phyloP scores from a whole-genome alignment of 2,113 vertebrate genomes.

The Gadus chalcogrammus region DNA sequence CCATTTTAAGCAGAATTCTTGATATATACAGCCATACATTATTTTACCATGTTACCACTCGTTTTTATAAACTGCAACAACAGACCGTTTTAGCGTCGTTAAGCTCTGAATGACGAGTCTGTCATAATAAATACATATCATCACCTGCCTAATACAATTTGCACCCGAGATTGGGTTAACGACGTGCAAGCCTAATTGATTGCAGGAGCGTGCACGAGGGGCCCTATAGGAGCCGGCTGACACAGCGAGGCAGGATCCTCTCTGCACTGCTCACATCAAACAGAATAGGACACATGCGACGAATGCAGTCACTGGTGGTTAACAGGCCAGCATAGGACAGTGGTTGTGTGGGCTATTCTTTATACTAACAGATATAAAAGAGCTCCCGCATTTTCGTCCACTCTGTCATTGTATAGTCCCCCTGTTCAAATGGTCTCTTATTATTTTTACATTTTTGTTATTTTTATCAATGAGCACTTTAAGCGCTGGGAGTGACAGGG shows the following conservation, averaged over 20 bases:
- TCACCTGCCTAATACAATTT: too few species aligned
- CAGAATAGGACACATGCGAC: slow-evolving; percentile 38
- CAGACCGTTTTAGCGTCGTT: too few species aligned
- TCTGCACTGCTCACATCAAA: slow-evolving; percentile 33
- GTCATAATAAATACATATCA: too few species aligned
- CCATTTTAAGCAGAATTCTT: too few species aligned
- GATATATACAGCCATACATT: too few species aligned
- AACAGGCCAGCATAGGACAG: neutral
- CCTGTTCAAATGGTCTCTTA: neutral
- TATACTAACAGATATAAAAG: neutral
- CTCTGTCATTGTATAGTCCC: neutral
- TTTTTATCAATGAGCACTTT: slow-evolving; percentile 47
- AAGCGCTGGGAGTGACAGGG: slow-evolving; percentile 46
- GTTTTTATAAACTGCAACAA: too few species aligned
- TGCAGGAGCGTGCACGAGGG: slow-evolving; percentile 18
- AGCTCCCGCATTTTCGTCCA: neutral
- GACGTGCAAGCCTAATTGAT: slow-evolving; percentile 21
- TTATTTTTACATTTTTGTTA: neutral
- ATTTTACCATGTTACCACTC: too few species aligned
- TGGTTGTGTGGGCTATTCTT: neutral
- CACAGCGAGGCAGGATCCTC: slow-evolving; percentile 21
- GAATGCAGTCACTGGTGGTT: neutral
- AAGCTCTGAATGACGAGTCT: too few species aligned
- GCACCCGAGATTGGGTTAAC: slow-evolving; percentile 8
- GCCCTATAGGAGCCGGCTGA: slow-evolving; percentile 22